These are phyloP conservation scores for Glareola pratincola DNA, from an alignment of 2,113 vertebrate species.

Conservation along the genomic window DNA sequence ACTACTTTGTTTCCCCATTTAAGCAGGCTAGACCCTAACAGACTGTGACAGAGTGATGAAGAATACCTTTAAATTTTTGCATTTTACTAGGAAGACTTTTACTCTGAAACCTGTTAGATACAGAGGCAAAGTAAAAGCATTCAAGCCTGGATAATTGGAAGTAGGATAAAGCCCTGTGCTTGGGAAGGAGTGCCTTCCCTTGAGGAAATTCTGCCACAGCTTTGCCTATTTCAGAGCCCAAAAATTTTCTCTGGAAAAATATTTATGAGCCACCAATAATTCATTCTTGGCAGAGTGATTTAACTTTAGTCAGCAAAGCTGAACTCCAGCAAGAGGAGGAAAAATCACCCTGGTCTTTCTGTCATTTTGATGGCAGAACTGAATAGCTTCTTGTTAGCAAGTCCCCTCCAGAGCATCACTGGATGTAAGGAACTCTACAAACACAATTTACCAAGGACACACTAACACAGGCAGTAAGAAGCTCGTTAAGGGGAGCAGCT, in stretches of 20 bases:
- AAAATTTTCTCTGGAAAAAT: neutral
- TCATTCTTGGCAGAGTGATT: neutral
- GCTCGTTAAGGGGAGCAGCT: slow-evolving; percentile 6
- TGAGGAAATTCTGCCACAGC: neutral
- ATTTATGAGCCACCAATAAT: neutral
- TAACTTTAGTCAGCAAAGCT: slow-evolving; percentile 27
- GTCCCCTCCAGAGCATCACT: neutral
- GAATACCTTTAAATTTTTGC: neutral
- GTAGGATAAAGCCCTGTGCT: neutral
- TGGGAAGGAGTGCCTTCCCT: neutral
- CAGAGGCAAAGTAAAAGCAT: neutral
- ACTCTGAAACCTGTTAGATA: neutral
- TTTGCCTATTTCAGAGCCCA: neutral
- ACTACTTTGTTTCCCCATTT: neutral
- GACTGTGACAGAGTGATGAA: neutral
- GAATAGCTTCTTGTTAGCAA: neutral
- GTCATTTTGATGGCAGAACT: neutral
- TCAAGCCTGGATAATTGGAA: neutral
- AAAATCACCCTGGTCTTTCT: neutral
- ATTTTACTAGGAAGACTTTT: neutral
- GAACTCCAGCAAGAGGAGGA: neutral
- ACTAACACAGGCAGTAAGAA: neutral
- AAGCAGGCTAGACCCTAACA: neutral
- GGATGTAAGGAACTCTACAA: neutral
- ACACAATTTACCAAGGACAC: slow-evolving; percentile 1